Base-by-base conservation (phyloP, 2,888 invertebrate species). In the Sminthurides aquaticus region DNA sequence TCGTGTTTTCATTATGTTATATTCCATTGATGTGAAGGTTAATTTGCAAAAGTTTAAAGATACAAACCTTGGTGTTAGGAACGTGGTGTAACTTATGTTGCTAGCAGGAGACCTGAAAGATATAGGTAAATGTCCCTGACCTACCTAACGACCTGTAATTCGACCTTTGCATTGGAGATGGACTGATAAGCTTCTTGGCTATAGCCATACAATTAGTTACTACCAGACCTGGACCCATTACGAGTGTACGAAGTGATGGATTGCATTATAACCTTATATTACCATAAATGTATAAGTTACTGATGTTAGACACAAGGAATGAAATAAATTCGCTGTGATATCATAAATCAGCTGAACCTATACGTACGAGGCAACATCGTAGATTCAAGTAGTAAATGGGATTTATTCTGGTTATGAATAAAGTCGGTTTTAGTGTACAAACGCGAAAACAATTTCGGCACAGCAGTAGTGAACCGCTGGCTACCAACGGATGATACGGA, bases 381-480 rank as follows among this genome's bases (percentile, higher is more conserved):
- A n/a, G 43, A 11, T 15, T 34, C 43, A 34, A 34, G 43, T 34
- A 34, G 5, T 34, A 34, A 34, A 34, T 11, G 52, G 52, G 52
- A 52, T 52, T 52, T 52, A 52, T 52, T 52, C 22, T 15, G 43
- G 43, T 8, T 52, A 15, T 22, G 11, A 52, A 52, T 52, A 52
- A 52, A 52, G 52, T 20, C 20, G 52, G 5, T 52, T 5, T 22
- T 8, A 52, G 22, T 52, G 52, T 52, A 52, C 52, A 52, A 52
- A 52, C 15, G 18, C 22, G 52, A 20, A 52, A 5, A 5, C 20
- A 8, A 43, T 11, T 43, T 43, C 43, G 43, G 43, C 8, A 18
- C 43, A 18, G 22, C 5, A 34, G 43, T 5, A 34, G 15, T 34
- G 15, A 34, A 34, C 43, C 43, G 15, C 15, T 15, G 15, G 43